These are phyloP conservation scores for Recurvirostra avosetta DNA, from an alignment of 2,113 vertebrate genomes.

Conservation along the genomic window DNA sequence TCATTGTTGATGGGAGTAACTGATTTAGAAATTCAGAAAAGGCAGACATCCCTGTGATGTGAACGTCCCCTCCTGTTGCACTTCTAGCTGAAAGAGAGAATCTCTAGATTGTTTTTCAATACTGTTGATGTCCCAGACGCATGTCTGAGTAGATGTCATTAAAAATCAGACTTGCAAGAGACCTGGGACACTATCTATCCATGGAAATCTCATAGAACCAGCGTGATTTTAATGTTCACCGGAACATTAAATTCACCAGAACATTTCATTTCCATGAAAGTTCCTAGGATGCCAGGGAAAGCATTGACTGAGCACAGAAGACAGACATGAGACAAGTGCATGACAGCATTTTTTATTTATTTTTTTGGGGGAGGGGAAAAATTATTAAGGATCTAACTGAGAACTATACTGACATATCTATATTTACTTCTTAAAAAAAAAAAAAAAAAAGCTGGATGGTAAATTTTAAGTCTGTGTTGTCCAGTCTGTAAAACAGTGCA, in stretches of 20 bases:
- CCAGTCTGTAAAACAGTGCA: background rate
- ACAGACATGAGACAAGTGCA: background rate
- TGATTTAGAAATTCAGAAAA: slow-evolving; percentile 4
- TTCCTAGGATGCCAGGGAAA: background rate
- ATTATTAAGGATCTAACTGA: background rate
- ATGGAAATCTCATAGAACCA: background rate
- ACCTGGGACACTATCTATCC: background rate
- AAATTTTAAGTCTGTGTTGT: background rate
- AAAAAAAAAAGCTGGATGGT: background rate
- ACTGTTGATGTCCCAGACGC: background rate
- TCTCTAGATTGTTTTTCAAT: background rate
- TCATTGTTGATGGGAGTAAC: background rate
- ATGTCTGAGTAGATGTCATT: background rate
- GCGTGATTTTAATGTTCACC: background rate
- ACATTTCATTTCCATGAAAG: background rate
- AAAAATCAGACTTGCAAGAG: background rate
- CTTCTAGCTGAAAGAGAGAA: background rate
- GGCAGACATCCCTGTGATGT: background rate
- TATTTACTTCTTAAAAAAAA: background rate
- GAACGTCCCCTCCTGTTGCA: background rate
- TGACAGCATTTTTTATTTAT: background rate
- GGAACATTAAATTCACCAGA: too few species aligned
- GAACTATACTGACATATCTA: background rate
- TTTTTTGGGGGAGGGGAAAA: background rate
- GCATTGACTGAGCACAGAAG: background rate